Evolutionary conservation across 2,113 vertebrate species (phyloP).

Genomic region (Labeo rohita): DNA sequence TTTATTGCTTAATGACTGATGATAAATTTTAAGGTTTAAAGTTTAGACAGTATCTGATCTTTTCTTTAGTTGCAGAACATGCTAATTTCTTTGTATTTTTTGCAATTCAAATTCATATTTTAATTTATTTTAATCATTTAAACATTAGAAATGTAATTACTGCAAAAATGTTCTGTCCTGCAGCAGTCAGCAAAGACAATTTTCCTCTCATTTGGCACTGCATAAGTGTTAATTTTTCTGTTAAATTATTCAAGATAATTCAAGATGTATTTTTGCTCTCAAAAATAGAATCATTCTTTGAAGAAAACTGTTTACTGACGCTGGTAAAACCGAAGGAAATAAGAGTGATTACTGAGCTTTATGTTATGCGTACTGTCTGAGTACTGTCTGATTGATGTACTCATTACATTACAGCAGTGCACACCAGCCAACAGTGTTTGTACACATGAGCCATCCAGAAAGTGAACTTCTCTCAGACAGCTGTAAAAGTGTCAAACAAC

Average conservation of each 20-base stretch:
- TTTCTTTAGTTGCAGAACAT: background rate
- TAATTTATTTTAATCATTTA: background rate
- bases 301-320: background rate
- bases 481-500: slow-evolving; percentile 15
- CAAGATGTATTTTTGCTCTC: background rate
- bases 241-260: no score
- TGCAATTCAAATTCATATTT: no score
- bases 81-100: background rate
- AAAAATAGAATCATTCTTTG: background rate
- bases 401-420: background rate
- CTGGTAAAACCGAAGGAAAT: background rate
- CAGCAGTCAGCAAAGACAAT: background rate
- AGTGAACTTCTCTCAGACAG: slow-evolving; percentile 15
- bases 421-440: background rate
- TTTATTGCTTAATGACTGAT: background rate
- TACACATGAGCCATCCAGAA: background rate
- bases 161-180: background rate
- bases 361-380: background rate
- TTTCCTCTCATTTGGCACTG: background rate
- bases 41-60: background rate
- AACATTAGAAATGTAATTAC: background rate
- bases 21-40: background rate
- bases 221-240: no score
- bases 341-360: background rate
- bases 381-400: background rate